Evolutionary conservation across 1,140 invertebrate species (phyloP), one percentile per base, ranked within the genome.

Genomic region (Aphelenchoides avenae): DNA sequence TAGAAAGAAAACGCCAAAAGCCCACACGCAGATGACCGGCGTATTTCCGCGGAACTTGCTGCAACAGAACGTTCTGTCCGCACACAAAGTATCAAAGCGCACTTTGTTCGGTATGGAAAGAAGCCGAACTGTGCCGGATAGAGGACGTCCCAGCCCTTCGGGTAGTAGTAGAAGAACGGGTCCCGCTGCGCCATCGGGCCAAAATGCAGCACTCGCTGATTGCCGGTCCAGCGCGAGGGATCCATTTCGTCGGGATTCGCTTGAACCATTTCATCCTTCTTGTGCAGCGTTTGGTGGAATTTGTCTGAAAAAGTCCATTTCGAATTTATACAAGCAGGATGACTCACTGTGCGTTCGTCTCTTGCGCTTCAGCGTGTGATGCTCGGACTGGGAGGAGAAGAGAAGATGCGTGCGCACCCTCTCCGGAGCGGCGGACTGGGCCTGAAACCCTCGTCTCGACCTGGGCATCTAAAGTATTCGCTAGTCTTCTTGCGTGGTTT

Each of bases 251-350:
- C 71, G n/a, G 66, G 59, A 26, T 36, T 26, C 4, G 65, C 60
- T 59, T 77, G 74, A 5, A 77, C 54, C 71, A 76, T 77, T 59
- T 75, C 73, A 43, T 75, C 73, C 26, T 76, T 75, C 46, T 77
- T 76, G 39, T 75, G 75, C 15, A 57, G 52, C 37, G 52, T 63
- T 49, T 72, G 68, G 56, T 76, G 73, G 24, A 75, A 69, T 53
- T 75, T 76, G 43, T 74, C 71, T 74, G 30, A 44, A 73, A 20
- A 43, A 54, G 20, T 31, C 13, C 7, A 54, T 66, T 46, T 46
- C 18, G 24, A 5, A 6, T 18, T 13, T 49, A 39, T 36, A 36
- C 18, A 18, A 36, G 11, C 18, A 36, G 18, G 2, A 43, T 26
- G 36, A 71, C 62, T 54, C 20, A 75, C 73, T 75, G 34, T 76